Evolutionary conservation across 2,113 vertebrate genomes (phyloP), one percentile per base, ranked within the genome.

Genomic region (Nerophis lumbriciformis): DNA sequence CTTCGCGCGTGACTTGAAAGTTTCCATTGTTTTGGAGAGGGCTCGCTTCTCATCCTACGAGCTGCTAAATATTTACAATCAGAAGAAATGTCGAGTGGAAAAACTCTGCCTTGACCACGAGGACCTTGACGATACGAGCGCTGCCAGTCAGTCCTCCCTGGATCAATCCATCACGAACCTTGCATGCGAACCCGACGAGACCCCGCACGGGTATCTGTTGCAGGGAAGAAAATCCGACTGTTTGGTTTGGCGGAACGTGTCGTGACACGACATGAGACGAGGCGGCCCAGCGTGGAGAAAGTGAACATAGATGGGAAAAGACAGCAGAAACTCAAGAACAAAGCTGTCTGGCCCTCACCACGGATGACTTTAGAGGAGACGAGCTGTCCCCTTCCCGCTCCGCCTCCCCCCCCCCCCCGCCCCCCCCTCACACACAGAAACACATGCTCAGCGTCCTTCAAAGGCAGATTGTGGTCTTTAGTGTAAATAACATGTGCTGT

Each of bases 401-500:
- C 42, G 42, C 42, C 42, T 45, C 42, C 42, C 48, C 28, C 48
- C 21, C 72, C 38, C 50, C 42, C 42, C 42, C 48, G n/a, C 48
- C 21, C 72, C 38, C 47, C 38, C 68, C 47, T 49, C 61, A 15
- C 59, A 59, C 63, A 59, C 65, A 60, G 63, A 65, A 69, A 65
- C 47, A 12, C 47, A 48, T 21, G 8, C 36, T 38, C 44, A 50
- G 21, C 74, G 52, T 68, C 79, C 76, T 83, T 83, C 73, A 89
- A 87, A 90, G 83, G 77, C 81, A 80, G 77, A 81, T 76, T 90
- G 79, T 82, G 82, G 86, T 90, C 87, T 92, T 87, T 89, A 85
- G 72, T 83, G 85, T 91, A 92, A 90, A 80, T 91, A 88, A 89
- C 87, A 85, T 81, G 82, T 78, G 75, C 84, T 84, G 79, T 68